Conservation (phyloP, 2,797 vertebrate species). For the Rhadinocentrus ornatus region DNA sequence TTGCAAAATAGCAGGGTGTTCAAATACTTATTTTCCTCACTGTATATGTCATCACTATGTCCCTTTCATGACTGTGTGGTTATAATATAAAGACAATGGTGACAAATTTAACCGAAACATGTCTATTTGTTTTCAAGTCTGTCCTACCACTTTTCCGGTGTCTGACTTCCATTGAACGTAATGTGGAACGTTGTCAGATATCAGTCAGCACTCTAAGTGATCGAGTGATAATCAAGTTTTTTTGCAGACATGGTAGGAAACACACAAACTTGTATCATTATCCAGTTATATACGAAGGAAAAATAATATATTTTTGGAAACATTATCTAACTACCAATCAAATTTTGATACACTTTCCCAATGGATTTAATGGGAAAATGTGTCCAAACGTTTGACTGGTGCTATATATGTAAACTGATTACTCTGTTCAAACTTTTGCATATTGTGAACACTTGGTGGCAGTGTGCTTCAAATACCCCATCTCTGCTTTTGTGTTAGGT, state of each 20-base stretch:
- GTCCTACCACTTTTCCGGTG: constrained; percentile 90
- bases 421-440: constrained; percentile 11
- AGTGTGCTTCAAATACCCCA: constrained; percentile 46
- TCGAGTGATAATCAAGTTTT: constrained; percentile 86
- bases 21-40: too few species aligned
- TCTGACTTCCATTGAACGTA: constrained; percentile 87
- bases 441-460: constrained; percentile 68
- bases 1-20: too few species aligned
- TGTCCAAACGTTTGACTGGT: too few species aligned
- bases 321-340: not conserved
- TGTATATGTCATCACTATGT: not conserved
- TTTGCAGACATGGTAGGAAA: constrained; percentile 90
- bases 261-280: not conserved
- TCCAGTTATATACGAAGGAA: not conserved
- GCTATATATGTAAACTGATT: not conserved
- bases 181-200: constrained; percentile 90
- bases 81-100: not conserved
- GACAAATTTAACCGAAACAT: not conserved
- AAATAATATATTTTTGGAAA: not conserved
- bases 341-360: not conserved
- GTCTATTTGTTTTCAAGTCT: constrained; percentile 77
- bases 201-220: constrained; percentile 70
- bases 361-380: too few species aligned
- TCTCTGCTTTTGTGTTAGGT: constrained; percentile 77
- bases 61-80: not conserved